Evolutionary conservation across 2,113 vertebrate species (phyloP).

Genomic region (Tachysurus fulvidraco): DNA sequence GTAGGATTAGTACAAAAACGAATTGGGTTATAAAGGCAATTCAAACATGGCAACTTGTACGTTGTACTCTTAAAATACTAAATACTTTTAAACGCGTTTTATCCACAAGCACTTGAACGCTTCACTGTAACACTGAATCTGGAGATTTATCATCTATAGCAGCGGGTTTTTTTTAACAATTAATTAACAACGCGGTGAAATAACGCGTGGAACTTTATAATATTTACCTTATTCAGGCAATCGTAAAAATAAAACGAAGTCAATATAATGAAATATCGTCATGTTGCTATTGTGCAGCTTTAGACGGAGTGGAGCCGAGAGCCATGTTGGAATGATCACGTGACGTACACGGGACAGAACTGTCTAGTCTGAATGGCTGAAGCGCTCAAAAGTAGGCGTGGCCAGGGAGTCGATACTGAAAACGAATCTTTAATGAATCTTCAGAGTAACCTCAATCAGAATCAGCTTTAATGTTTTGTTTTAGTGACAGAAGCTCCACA

Average conservation of each 20-base stretch:
- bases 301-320: not conserved
- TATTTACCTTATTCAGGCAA: conserved; percentile 19
- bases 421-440: too few species aligned
- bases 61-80: too few species aligned
- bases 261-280: not conserved
- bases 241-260: not conserved
- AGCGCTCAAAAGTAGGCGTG: not conserved
- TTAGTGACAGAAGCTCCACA: too few species aligned
- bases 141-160: not conserved
- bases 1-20: not conserved
- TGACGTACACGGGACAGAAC: conserved; percentile 59
- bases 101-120: not conserved
- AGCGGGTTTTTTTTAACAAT: too few species aligned
- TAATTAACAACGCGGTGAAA: not conserved
- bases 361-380: conserved; percentile 20
- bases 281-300: not conserved
- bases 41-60: not conserved
- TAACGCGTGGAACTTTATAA: not conserved
- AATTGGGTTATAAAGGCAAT: too few species aligned
- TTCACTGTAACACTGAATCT: not conserved
- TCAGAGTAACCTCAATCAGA: too few species aligned
- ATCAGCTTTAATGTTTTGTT: too few species aligned
- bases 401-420: not conserved
- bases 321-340: conserved; percentile 59
- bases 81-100: not conserved